Percentiles rank a stretch among this genome's conserved stretches.
phyloP scores from a whole-genome alignment of 2,797 vertebrate genomes.

The Sebastiscus tertius region DNA sequence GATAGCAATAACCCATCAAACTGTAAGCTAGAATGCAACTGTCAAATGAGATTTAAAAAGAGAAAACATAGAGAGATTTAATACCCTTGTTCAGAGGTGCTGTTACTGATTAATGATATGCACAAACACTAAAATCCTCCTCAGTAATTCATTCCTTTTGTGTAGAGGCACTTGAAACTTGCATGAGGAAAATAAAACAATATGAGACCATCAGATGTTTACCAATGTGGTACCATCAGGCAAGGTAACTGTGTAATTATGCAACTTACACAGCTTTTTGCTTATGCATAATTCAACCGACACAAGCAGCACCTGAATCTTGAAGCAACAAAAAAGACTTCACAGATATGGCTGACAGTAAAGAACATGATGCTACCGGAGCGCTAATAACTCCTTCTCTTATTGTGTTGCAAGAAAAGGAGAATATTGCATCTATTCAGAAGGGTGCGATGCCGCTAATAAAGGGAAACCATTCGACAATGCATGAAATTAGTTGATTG shows the following conservation, averaged over 20 bases:
- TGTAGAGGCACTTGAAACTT: slow-evolving; percentile 6
- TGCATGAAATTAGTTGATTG: slow-evolving; percentile 50
- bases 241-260: slow-evolving; percentile 6
- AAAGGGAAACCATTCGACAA: slow-evolving; percentile 30
- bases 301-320: neutral
- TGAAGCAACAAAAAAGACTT: neutral
- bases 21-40: neutral
- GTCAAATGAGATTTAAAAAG: neutral
- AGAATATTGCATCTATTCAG: slow-evolving; percentile 18
- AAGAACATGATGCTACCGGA: neutral
- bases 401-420: slow-evolving; percentile 15
- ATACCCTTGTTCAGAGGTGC: neutral
- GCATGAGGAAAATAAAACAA: slow-evolving; percentile 22
- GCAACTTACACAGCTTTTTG: neutral
- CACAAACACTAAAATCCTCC: neutral
- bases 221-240: neutral
- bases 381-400: neutral
- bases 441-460: neutral
- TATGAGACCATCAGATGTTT: slow-evolving; percentile 5
- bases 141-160: neutral
- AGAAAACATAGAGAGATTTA: neutral
- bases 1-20: neutral
- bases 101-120: neutral
- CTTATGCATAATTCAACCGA: neutral
- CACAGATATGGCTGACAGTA: neutral